phyloP scores from a whole-genome alignment of 2,888 invertebrate genomes.

The Drosophila macrospina region DNA sequence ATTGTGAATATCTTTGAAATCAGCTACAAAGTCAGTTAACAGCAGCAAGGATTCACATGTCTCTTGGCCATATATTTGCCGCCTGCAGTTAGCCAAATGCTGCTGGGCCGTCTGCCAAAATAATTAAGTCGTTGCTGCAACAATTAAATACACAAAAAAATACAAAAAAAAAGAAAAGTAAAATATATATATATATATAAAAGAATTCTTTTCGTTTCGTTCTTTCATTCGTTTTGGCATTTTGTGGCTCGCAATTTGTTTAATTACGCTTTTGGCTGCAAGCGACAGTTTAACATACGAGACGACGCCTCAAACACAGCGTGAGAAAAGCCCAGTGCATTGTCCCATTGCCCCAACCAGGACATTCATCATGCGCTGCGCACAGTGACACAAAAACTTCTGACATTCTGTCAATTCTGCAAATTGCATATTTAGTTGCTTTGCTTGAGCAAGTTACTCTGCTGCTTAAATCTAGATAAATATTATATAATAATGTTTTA shows the following conservation, averaged over 20 bases:
- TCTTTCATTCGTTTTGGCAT: constrained; percentile 3
- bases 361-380: constrained; percentile 68
- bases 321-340: constrained; percentile 74
- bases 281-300: constrained; percentile 85
- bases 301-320: constrained; percentile 69
- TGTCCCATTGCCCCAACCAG: constrained; percentile 44
- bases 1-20: constrained; percentile 14
- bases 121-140: constrained; percentile 85
- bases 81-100: constrained; percentile 49
- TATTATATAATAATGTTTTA: too few relatives aligned
- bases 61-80: constrained; percentile 47
- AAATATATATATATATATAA: constrained; percentile 8
- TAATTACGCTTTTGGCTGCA: constrained; percentile 83
- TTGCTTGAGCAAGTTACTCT: too few relatives aligned
- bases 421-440: too few relatives aligned
- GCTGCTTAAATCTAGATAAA: too few relatives aligned
- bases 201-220: neutral
- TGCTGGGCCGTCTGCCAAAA: constrained; percentile 69
- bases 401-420: too few relatives aligned
- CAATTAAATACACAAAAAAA: constrained; percentile 83
- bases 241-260: constrained; percentile 82
- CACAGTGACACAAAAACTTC: constrained; percentile 41
- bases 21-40: constrained; percentile 11
- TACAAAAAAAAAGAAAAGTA: constrained; percentile 18
- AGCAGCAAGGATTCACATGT: constrained; percentile 34